These are phyloP conservation scores for Laticauda laticaudata DNA, from an alignment of 2,113 vertebrate genomes.

Conservation along the genomic window DNA sequence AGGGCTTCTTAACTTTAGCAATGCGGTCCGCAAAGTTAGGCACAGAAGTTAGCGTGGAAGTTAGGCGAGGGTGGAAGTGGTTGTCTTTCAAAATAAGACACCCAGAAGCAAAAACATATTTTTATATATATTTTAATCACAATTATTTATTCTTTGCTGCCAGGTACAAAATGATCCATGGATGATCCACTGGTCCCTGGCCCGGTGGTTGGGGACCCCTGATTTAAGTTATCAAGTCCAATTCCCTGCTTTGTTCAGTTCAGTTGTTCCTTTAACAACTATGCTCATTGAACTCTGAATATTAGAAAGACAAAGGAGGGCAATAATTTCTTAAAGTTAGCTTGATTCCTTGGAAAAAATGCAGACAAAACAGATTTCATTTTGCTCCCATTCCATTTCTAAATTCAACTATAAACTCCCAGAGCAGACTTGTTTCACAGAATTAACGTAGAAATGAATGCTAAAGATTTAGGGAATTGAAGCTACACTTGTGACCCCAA, in stretches of 20 bases:
- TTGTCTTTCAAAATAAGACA: no score
- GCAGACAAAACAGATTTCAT: constrained; percentile 43
- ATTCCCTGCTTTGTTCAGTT: neutral
- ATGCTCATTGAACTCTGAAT: neutral
- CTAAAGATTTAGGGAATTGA: constrained; percentile 65
- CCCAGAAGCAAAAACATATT: no score
- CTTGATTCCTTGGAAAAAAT: neutral
- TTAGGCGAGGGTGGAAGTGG: no score
- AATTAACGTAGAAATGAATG: constrained; percentile 63
- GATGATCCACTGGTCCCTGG: no score
- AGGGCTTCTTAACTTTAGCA: no score
- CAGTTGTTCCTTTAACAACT: neutral
- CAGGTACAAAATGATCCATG: no score
- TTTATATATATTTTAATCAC: no score
- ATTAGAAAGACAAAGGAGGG: neutral
- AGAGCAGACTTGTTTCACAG: constrained; percentile 56
- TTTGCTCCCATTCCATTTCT: constrained; percentile 47
- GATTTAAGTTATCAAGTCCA: neutral
- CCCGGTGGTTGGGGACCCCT: no score
- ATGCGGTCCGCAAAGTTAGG: no score
- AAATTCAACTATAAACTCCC: constrained; percentile 53
- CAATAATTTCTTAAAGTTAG: neutral
- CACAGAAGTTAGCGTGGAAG: no score
- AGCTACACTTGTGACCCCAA: constrained; percentile 59
- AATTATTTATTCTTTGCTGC: no score